A percentile compares a stretch with the other conserved stretches of the same genome.
Evolutionary conservation across 2,888 invertebrate genomes (phyloP).

Genomic region (Salticus scenicus): DNA sequence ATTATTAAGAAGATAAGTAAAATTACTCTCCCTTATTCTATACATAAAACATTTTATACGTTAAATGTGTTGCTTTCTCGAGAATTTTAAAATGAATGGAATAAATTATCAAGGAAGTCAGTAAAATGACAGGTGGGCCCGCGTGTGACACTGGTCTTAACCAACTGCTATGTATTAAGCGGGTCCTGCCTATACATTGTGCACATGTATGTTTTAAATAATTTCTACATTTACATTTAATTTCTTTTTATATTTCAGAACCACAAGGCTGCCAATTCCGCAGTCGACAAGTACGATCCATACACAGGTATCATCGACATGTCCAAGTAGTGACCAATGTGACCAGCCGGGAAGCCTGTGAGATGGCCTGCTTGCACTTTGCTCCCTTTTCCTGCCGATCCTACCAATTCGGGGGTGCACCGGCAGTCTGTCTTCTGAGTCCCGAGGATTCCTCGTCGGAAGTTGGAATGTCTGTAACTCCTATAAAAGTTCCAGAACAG

Average conservation of each 20-base stretch:
- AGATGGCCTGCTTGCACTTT: conserved; percentile 41
- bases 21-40: too few species aligned
- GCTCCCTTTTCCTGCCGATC: conserved; percentile 63
- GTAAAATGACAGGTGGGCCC: too few species aligned
- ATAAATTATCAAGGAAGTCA: too few species aligned
- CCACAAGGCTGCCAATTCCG: conserved; percentile 57
- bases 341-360: conserved; percentile 41
- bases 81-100: too few species aligned
- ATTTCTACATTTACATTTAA: too few species aligned
- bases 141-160: too few species aligned
- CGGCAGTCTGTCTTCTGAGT: conserved; percentile 40
- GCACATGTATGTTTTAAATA: too few species aligned
- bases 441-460: conserved; percentile 59
- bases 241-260: conserved; percentile 39
- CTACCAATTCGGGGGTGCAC: conserved; percentile 42
- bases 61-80: too few species aligned
- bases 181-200: too few species aligned
- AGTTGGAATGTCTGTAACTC: background rate
- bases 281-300: conserved; percentile 31
- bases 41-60: too few species aligned
- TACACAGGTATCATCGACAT: conserved; percentile 40
- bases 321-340: conserved; percentile 40
- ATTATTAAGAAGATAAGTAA: too few species aligned
- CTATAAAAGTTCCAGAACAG: background rate
- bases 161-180: too few species aligned